Evolutionary conservation across 2,113 vertebrate species (phyloP), one percentile per base, ranked within the genome.

Genomic region (Lontra canadensis): DNA sequence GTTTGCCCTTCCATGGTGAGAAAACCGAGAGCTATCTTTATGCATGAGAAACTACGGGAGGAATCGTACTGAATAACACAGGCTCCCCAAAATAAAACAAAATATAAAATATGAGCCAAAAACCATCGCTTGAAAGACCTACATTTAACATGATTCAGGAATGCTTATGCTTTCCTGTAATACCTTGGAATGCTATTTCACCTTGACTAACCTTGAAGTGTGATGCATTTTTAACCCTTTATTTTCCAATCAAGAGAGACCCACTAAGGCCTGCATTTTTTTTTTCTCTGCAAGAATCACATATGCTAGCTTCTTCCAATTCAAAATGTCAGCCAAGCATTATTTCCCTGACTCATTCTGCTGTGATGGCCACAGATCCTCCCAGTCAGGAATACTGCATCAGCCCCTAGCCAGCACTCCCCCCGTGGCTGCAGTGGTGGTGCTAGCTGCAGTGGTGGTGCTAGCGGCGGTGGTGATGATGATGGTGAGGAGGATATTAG

Each of bases 221-320:
- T 99, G 99, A 99, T 99, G 99, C 99, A 99, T 98, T 99, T 99
- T 99, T 99, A 99, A 99, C 99, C 99, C 99, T 98, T 99, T 96
- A n/a, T 26, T 13, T 93, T 44, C 74, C 92, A 47, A 8, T 8
- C 92, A 57, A 79, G 49, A 73, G 47, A 93, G 44, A 44, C 61
- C 83, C 52, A 49, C 47, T 4, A 42, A 61, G 61, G 17, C 18
- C 59, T 59, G 71, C 55, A 7, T 80, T 73, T 21, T n/a, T 74
- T 83, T 29, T 79, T 49, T 39, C 15, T 13, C 81, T 29, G 84
- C 65, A 91, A 87, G 81, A 88, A 83, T 3, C 25, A 57, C 39
- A 76, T 23, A 89, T 79, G 86, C 76, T 49, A 76, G 83, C 57
- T 74, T 69, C 92, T 94, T 93, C 81, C 84, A 86, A 97, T 97